Conservation (phyloP, 2,888 invertebrate genomes). For the Thera britannica region DNA sequence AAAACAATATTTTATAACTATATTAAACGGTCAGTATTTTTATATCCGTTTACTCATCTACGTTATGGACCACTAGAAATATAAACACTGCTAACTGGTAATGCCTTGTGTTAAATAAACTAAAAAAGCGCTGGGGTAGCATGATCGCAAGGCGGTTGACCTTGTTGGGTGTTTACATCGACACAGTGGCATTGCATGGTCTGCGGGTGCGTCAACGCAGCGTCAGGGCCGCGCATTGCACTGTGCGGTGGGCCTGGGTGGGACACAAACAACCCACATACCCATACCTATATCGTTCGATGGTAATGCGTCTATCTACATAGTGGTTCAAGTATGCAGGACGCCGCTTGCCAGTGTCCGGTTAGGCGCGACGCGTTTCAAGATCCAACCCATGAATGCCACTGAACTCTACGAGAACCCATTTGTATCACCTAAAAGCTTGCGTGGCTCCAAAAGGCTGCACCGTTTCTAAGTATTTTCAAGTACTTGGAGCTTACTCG, state of each 20-base stretch:
- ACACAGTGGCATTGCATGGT: conserved; percentile 65
- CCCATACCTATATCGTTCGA: conserved; percentile 53
- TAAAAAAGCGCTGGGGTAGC: conserved; percentile 54
- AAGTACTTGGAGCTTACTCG: not conserved
- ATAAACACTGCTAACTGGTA: not conserved
- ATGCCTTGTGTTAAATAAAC: conserved; percentile 44
- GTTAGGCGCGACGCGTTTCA: conserved; percentile 63
- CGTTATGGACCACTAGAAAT: not conserved
- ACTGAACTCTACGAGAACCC: conserved; percentile 63
- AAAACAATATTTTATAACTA: too few species aligned
- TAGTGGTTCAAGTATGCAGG: conserved; percentile 74
- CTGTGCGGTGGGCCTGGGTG: conserved; percentile 47
- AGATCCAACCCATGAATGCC: conserved; percentile 60
- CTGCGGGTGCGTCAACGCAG: conserved; percentile 75
- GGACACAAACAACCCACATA: conserved; percentile 78
- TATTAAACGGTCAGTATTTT: not conserved
- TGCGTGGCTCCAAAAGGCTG: conserved; percentile 2
- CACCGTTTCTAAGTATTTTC: not conserved
- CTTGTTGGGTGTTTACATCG: conserved; percentile 77
- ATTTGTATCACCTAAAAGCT: conserved; percentile 36
- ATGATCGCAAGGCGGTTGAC: conserved; percentile 71
- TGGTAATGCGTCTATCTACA: conserved; percentile 62
- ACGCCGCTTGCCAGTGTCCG: conserved; percentile 72
- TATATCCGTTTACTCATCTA: not conserved
- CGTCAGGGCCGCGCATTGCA: conserved; percentile 78